Conservation (phyloP, 2,797 vertebrate genomes). For the Picus viridis region DNA sequence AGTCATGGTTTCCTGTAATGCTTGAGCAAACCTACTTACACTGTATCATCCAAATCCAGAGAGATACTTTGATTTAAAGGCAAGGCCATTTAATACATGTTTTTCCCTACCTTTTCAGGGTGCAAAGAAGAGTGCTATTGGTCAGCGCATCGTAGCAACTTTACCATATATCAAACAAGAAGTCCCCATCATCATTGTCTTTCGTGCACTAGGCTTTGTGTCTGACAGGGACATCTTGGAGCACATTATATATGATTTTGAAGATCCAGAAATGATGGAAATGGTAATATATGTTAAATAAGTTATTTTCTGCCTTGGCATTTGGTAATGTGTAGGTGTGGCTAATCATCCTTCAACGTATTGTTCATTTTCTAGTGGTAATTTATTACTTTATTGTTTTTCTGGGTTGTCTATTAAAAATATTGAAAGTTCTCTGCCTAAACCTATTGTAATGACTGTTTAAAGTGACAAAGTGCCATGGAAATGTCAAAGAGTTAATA, state of each 20-base stretch:
- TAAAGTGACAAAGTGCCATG: not conserved
- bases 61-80: not conserved
- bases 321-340: not conserved
- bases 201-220: constrained; percentile 94
- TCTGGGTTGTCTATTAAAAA: not conserved
- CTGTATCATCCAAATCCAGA: not conserved
- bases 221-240: constrained; percentile 98
- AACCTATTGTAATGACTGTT: not conserved
- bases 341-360: not conserved
- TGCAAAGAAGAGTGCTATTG: constrained; percentile 97
- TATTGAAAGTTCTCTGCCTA: not conserved
- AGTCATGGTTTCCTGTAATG: not conserved
- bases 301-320: not conserved
- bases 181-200: constrained; percentile 98
- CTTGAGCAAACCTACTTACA: not conserved
- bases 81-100: not conserved
- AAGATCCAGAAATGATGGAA: constrained; percentile 99
- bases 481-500: not conserved
- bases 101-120: constrained; percentile 78
- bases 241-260: constrained; percentile 99
- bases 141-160: constrained; percentile 96
- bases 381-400: not conserved
- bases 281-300: constrained; percentile 84
- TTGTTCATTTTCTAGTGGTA: not conserved
- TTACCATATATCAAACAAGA: constrained; percentile 97